Conservation (phyloP, 2,113 vertebrate genomes). For the Aramus guarauna region DNA sequence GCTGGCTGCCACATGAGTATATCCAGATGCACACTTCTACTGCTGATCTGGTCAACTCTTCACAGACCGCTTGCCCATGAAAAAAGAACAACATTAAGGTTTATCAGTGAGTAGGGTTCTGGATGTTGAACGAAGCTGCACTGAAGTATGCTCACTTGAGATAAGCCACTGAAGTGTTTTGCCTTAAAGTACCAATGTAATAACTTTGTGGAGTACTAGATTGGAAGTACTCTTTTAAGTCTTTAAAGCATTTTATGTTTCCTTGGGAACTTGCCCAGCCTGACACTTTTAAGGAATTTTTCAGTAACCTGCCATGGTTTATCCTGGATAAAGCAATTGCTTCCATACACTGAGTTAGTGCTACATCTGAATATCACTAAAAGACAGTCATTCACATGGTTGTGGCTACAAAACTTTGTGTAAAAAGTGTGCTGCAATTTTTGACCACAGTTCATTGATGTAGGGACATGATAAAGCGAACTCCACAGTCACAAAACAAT, state of each 20-base stretch:
- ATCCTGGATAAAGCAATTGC: neutral
- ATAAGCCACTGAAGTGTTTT: neutral
- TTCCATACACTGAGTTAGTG: neutral
- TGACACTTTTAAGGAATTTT: slow-evolving; percentile 16
- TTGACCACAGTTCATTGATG: neutral
- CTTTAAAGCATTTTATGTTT: neutral
- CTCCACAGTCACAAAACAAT: neutral
- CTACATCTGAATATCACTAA: neutral
- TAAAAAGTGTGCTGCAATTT: neutral
- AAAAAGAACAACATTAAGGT: neutral
- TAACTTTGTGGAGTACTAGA: neutral
- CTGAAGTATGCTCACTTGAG: neutral
- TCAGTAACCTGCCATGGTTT: neutral
- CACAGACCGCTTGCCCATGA: neutral
- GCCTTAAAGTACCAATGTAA: neutral
- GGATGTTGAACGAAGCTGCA: neutral
- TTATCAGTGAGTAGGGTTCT: neutral
- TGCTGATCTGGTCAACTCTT: neutral
- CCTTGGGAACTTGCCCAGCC: neutral
- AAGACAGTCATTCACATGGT: neutral
- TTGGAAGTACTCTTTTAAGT: neutral
- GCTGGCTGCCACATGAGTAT: neutral
- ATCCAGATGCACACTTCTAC: neutral
- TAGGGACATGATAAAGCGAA: neutral
- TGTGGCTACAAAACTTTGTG: neutral